Evolutionary conservation across 2,888 invertebrate species (phyloP).

Genomic region (Athalia circularis): DNA sequence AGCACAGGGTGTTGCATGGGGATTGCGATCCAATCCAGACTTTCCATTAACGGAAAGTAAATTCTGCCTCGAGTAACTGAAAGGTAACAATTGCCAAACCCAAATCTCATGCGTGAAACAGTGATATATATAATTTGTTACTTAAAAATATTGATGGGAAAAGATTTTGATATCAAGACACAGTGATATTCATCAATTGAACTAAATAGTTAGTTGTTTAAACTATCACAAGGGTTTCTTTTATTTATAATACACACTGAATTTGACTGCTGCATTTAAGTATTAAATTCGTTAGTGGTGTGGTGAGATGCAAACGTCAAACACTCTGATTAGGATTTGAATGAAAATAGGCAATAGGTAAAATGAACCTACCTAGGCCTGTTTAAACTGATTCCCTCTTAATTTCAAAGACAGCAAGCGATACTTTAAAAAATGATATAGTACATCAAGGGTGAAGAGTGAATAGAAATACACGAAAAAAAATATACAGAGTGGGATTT

Average conservation of each 20-base stretch:
- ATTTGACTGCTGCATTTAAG: not conserved
- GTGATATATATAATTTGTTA: constrained; percentile 30
- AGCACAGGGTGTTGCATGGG: constrained; percentile 48
- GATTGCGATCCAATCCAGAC: constrained; percentile 71
- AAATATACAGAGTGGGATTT: constrained; percentile 49
- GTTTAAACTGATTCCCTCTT: not conserved
- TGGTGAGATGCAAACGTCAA: not conserved
- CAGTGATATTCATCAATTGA: not conserved
- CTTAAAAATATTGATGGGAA: constrained; percentile 17
- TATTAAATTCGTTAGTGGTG: constrained; percentile 19
- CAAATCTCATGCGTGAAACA: constrained; percentile 44
- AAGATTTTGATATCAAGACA: not conserved
- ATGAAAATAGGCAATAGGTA: constrained; percentile 30
- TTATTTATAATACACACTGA: not conserved
- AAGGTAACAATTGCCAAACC: constrained; percentile 64
- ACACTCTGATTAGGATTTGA: constrained; percentile 37
- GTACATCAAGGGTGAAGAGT: constrained; percentile 55
- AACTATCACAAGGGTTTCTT: not conserved
- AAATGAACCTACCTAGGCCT: constrained; percentile 36
- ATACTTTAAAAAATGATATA: constrained; percentile 33
- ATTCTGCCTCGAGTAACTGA: constrained; percentile 92
- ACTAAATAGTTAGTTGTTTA: not conserved
- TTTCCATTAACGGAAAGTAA: constrained; percentile 85
- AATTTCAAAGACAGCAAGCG: not conserved
- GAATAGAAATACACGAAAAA: constrained; percentile 55